A percentile compares a stretch with the other conserved stretches of the same genome.
Evolutionary conservation across 1,140 invertebrate species (phyloP).

Genomic region (Ceratina calcarata): DNA sequence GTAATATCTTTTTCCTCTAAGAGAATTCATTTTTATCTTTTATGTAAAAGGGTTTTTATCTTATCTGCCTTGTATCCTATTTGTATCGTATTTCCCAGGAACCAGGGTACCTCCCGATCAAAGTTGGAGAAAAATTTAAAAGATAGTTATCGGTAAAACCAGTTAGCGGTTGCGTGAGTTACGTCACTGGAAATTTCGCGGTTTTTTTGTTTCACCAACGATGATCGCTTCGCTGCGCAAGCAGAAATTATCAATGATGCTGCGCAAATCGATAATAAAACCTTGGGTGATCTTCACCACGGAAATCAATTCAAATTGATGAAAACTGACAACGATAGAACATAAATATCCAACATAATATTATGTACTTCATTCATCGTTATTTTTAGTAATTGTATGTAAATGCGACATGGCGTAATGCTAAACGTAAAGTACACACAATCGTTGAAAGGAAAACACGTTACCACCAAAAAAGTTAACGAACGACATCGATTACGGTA

Average conservation of each 20-base stretch:
- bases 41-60: too few relatives aligned
- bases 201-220: neutral
- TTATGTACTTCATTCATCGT: too few relatives aligned
- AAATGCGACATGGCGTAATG: too few relatives aligned
- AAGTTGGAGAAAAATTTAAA: neutral
- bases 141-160: conserved; percentile 28
- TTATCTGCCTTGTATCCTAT: too few relatives aligned
- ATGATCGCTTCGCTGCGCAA: neutral
- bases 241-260: neutral
- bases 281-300: too few relatives aligned
- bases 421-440: too few relatives aligned
- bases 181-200: conserved; percentile 38
- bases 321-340: too few relatives aligned
- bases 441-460: neutral
- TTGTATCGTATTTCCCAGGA: too few relatives aligned
- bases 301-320: too few relatives aligned
- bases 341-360: too few relatives aligned
- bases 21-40: neutral
- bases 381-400: too few relatives aligned
- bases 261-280: neutral
- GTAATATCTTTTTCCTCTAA: neutral
- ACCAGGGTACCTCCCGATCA: neutral
- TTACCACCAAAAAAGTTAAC: neutral
- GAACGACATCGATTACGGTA: neutral
- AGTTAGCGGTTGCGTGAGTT: neutral